Evolutionary conservation across 2,888 invertebrate genomes (phyloP), one percentile per base, ranked within the genome.

Genomic region (Argyresthia albistria): DNA sequence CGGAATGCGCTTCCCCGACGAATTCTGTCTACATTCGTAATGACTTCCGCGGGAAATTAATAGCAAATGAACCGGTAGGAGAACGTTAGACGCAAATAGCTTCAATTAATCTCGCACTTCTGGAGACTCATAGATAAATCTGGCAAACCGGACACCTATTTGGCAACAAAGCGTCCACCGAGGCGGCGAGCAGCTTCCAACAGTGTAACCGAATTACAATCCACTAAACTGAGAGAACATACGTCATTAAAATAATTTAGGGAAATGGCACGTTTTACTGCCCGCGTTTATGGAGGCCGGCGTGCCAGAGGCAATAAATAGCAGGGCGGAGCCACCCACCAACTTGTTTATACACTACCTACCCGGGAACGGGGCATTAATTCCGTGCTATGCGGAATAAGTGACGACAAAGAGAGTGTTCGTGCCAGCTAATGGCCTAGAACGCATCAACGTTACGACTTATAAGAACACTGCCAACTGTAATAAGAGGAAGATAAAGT

Each of bases 181-280:
- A 11, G 11, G 11, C 25, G 11, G 16, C 25, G 25, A 9, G 42
- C 53, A 14, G 42, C 35, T 66, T 63, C 63, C 66, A 64, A 66
- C 67, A 65, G 61, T 60, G 65, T 69, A 70, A 72, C 69, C 67
- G 68, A 75, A 75, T 76, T 73, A 76, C 73, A 73, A 69, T 72
- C 69, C 64, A 70, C 67, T 73, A 72, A 76, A 74, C 64, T 62
- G 62, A 65, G 46, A 59, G 69, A 73, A 67, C 70, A 74, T 77
- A 75, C 73, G 70, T 77, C 78, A 78, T 80, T 76, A 73, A 79
- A 79, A 78, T 80, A 77, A 80, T 80, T 77, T 77, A 72, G 73
- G 73, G 68, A 76, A 81, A 80, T 73, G 69, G 73, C 73, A 77
- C 73, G 73, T 77, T 81, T 78, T 73, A 76, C 71, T 76, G 71